A percentile compares a stretch with the other conserved stretches of the same genome.
Conservation (phyloP, 2,797 vertebrate species). For the Artibeus jamaicensis region DNA sequence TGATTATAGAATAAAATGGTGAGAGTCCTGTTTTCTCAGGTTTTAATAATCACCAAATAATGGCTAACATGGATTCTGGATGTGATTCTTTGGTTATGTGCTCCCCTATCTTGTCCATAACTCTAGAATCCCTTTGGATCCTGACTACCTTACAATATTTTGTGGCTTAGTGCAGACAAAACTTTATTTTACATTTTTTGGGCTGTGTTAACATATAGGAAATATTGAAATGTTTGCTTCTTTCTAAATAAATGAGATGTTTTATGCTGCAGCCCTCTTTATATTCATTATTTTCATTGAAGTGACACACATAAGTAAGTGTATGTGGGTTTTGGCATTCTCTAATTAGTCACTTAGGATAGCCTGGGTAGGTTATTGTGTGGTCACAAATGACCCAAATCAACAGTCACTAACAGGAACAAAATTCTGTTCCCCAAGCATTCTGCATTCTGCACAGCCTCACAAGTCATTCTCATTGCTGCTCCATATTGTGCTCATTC, state of each 20-base stretch:
- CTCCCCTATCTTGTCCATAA: not conserved
- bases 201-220: not conserved
- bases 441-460: not conserved
- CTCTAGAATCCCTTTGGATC: not conserved
- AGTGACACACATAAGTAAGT: not conserved
- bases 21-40: not conserved
- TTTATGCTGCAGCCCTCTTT: not conserved
- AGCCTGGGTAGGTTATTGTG: not conserved
- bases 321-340: not conserved
- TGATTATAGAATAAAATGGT: not conserved
- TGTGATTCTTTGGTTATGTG: not conserved
- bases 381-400: not conserved
- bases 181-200: not conserved
- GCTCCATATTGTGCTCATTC: not conserved
- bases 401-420: not conserved
- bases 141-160: not conserved
- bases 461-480: not conserved
- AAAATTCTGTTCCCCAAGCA: not conserved
- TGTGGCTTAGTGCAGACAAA: not conserved
- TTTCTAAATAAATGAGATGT: not conserved
- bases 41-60: not conserved
- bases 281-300: not conserved
- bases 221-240: not conserved
- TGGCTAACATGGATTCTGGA: not conserved
- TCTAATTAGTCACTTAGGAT: not conserved